These are phyloP conservation scores for Neodiprion virginianus DNA, from an alignment of 1,140 invertebrate species.

Conservation along the genomic window DNA sequence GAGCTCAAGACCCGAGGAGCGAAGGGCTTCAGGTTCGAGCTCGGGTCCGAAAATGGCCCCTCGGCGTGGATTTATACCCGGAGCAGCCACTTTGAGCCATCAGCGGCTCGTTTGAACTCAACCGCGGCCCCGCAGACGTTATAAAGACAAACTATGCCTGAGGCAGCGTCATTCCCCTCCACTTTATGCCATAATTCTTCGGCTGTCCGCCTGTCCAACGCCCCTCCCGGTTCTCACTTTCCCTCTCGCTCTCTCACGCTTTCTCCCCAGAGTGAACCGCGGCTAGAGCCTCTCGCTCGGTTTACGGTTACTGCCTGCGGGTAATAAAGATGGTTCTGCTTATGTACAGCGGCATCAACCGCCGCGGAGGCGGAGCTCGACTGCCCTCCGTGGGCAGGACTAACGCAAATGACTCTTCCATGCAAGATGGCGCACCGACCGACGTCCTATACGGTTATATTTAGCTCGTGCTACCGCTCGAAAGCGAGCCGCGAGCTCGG, in stretches of 20 bases:
- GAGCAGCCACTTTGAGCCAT: constrained; percentile 61
- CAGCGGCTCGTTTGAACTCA: constrained; percentile 62
- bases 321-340: constrained; percentile 65
- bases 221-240: constrained; percentile 30
- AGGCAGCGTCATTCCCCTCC: constrained; percentile 59
- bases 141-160: constrained; percentile 63
- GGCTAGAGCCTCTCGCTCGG: constrained; percentile 38
- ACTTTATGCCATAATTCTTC: constrained; percentile 59
- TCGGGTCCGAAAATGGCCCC: constrained; percentile 28
- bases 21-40: constrained; percentile 25
- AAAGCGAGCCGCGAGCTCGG: constrained; percentile 8
- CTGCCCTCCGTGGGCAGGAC: constrained; percentile 63
- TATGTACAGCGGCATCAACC: constrained; percentile 48
- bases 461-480: constrained; percentile 47
- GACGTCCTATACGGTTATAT: constrained; percentile 48
- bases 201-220: constrained; percentile 33
- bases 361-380: constrained; percentile 61
- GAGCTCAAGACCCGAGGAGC: no score
- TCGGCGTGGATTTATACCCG: constrained; percentile 57
- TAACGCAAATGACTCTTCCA: constrained; percentile 62
- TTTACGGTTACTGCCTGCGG: constrained; percentile 57
- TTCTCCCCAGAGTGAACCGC: constrained; percentile 7
- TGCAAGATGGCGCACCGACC: constrained; percentile 61
- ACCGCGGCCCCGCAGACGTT: constrained; percentile 56
- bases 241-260: constrained; percentile 27